Evolutionary conservation across 2,797 vertebrate genomes (phyloP), one percentile per base, ranked within the genome.

Genomic region (Steatocranus sp.): DNA sequence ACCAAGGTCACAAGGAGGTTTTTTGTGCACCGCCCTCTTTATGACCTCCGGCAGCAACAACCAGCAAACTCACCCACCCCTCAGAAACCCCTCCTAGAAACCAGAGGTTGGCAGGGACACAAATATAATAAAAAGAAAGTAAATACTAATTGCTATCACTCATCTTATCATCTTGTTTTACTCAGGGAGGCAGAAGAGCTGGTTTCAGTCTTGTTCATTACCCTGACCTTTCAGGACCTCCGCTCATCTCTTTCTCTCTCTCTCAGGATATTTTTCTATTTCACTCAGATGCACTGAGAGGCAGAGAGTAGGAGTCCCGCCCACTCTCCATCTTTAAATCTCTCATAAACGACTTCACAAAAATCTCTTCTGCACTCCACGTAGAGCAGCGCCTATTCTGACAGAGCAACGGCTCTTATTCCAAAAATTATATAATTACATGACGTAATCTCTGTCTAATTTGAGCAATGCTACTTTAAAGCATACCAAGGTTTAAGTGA

Each of bases 251-350:
- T 20, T 46, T 68, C 11, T 53, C 50, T 70, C 50, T 70, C 32
- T 75, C 56, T 68, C 17, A 2, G 50, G 43, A 8, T 53, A 18
- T 87, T 23, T 88, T 73, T 86, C 41, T 51, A 0, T 49, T 86
- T 79, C 38, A 46, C 88, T 87, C 61, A 58, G 50, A 87, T 89
- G 83, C 79, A 77, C 78, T 11, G 9, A 75, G 61, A 92, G 77
- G 86, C 83, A 78, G 83, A 53, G 92, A 86, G 91, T 91, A 74
- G 91, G 91, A 90, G 91, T 92, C 89, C 81, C 78, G 12, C 93
- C 92, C 89, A 92, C 92, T 86, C 88, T 74, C 83, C 83, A 85
- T 87, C 88, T 88, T 92, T 53, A 82, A 82, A 84, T 79, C 84
- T 81, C 78, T 77, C 77, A 82, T 74, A 75, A 83, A 89, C 76